These are phyloP conservation scores for Hesperia comma DNA, from an alignment of 2,888 invertebrate species.

Conservation along the genomic window DNA sequence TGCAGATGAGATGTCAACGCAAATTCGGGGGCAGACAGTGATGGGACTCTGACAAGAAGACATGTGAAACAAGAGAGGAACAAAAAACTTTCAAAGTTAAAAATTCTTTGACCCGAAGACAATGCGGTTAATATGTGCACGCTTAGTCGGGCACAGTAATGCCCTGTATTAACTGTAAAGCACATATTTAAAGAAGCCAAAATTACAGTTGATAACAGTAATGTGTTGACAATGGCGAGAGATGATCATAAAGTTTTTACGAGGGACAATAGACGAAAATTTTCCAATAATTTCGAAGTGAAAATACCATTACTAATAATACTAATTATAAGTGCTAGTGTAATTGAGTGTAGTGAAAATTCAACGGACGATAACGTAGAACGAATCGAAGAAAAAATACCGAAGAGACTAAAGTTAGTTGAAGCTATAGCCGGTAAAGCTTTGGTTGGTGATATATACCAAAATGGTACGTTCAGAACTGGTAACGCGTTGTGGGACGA, in stretches of 20 bases:
- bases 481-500: slow-evolving; percentile 90
- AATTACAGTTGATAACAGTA: slow-evolving; percentile 49
- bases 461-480: slow-evolving; percentile 78
- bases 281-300: slow-evolving; percentile 40
- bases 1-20: slow-evolving; percentile 54
- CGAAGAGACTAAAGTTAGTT: slow-evolving; percentile 63
- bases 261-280: slow-evolving; percentile 41
- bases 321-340: slow-evolving; percentile 55
- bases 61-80: slow-evolving; percentile 39
- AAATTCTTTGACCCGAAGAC: slow-evolving; percentile 48
- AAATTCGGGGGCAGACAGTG: slow-evolving; percentile 35
- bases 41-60: slow-evolving; percentile 36
- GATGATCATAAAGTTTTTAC: slow-evolving; percentile 42
- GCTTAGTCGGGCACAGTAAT: slow-evolving; percentile 44
- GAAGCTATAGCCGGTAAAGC: slow-evolving; percentile 67
- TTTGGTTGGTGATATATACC: slow-evolving; percentile 68
- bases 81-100: slow-evolving; percentile 51
- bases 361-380: slow-evolving; percentile 51
- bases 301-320: slow-evolving; percentile 59
- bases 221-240: slow-evolving; percentile 65
- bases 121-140: slow-evolving; percentile 57
- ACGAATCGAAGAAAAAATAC: slow-evolving; percentile 54
- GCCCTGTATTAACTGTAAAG: slow-evolving; percentile 47
- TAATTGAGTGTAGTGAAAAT: slow-evolving; percentile 54
- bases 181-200: slow-evolving; percentile 46